phyloP scores from a whole-genome alignment of 2,797 vertebrate genomes.

The Chloroceryle amazona region DNA sequence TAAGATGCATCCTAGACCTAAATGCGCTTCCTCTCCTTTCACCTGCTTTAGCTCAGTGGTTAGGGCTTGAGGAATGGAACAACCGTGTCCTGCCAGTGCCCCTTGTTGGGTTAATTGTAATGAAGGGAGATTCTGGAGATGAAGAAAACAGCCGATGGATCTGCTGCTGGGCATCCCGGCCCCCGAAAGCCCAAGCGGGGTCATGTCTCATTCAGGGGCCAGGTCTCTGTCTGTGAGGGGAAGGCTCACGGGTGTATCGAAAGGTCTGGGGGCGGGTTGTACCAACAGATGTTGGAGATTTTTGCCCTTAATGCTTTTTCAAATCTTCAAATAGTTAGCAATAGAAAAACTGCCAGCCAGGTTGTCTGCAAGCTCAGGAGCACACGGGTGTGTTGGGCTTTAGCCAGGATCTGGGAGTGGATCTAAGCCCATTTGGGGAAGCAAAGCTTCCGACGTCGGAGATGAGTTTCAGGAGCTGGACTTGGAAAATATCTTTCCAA shows the following conservation, averaged over 20 bases:
- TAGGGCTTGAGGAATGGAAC: not conserved
- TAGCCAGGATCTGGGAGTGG: not conserved
- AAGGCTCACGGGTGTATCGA: fast-evolving
- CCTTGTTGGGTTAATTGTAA: fast-evolving
- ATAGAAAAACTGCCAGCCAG: not conserved
- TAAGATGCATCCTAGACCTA: not conserved
- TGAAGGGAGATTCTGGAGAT: not conserved
- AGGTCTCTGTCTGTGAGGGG: not conserved
- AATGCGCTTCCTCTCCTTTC: not conserved
- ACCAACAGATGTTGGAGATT: fast-evolving
- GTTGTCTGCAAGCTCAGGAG: not conserved
- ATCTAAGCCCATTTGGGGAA: not conserved
- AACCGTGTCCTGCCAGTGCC: fast-evolving
- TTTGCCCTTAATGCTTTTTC: not conserved
- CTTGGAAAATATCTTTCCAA: not conserved
- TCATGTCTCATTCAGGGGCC: fast-evolving
- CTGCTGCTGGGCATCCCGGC: not conserved
- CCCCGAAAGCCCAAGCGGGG: fast-evolving
- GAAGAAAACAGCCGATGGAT: not conserved
- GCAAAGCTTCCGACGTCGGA: fast-evolving
- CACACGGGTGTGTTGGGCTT: not conserved
- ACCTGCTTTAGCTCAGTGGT: not conserved
- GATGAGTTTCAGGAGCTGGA: not conserved
- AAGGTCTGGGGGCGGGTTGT: not conserved
- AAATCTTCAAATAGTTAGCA: not conserved